phyloP scores from a whole-genome alignment of 2,797 vertebrate species.

The Myiotriccus ornatus region DNA sequence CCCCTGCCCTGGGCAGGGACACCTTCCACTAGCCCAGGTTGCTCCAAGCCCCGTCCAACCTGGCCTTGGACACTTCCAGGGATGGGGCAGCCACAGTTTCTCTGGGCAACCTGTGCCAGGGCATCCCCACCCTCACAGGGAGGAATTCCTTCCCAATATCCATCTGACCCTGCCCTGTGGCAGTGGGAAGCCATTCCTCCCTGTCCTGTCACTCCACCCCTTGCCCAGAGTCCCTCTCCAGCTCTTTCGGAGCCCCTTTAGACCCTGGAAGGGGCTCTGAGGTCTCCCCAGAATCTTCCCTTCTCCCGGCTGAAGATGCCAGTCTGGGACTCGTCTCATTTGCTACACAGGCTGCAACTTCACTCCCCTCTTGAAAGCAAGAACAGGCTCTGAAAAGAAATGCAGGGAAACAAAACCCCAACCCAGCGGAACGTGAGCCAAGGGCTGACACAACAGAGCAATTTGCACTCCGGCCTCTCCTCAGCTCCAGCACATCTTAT shows the following conservation, averaged over 20 bases:
- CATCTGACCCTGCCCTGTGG: neutral
- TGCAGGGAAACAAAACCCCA: neutral
- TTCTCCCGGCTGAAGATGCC: neutral
- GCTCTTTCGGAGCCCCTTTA: neutral
- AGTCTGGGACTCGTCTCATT: accelerated
- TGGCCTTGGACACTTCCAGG: neutral
- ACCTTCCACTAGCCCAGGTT: accelerated
- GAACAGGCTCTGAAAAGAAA: neutral
- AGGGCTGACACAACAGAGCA: neutral
- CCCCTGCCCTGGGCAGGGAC: neutral
- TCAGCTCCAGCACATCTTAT: neutral
- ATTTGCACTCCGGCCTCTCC: neutral
- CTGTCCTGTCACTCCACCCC: neutral
- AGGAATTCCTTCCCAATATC: neutral
- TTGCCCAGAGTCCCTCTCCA: neutral
- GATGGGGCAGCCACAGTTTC: neutral
- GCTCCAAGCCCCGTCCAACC: accelerated
- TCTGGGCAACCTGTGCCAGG: neutral
- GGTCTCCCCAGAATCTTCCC: neutral
- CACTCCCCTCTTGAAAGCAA: neutral
- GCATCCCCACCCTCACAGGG: accelerated
- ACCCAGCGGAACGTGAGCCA: neutral
- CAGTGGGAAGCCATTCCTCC: neutral
- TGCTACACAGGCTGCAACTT: neutral
- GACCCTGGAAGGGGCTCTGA: neutral